phyloP scores from a whole-genome alignment of 2,888 invertebrate species.

The Erebia ligea region DNA sequence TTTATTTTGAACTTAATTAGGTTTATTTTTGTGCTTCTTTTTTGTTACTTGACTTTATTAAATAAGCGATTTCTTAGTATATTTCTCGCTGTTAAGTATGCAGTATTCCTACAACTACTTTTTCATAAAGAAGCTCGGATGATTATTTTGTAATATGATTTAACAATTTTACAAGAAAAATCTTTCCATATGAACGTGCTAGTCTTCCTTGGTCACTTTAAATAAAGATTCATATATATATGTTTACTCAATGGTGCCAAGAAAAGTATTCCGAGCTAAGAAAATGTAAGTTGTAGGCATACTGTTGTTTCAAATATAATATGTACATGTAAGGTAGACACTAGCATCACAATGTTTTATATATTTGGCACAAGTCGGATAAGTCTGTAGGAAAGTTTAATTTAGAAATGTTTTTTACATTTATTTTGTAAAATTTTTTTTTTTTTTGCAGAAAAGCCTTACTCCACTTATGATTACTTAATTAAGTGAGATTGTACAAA shows the following conservation, averaged over 20 bases:
- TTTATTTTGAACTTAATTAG: slow-evolving; percentile 46
- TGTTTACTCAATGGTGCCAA: slow-evolving; percentile 22
- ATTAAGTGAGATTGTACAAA: background rate
- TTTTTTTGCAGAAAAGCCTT: background rate
- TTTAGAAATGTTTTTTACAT: background rate
- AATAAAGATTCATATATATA: slow-evolving; percentile 16
- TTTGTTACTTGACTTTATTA: slow-evolving; percentile 35
- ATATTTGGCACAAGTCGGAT: slow-evolving; percentile 2
- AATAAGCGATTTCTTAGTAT: slow-evolving; percentile 31
- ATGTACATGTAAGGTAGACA: background rate
- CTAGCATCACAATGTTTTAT: slow-evolving; percentile 2
- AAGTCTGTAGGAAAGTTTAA: background rate
- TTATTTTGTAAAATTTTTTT: slow-evolving; percentile 1
- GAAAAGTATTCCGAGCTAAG: slow-evolving; percentile 7
- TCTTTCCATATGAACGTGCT: slow-evolving; percentile 20
- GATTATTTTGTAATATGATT: background rate
- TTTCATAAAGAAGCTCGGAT: slow-evolving; percentile 6
- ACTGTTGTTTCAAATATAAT: background rate
- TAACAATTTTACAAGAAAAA: background rate
- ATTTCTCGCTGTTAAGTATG: slow-evolving; percentile 39
- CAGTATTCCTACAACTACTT: slow-evolving; percentile 33
- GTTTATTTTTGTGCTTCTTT: slow-evolving; percentile 30
- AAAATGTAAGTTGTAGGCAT: background rate
- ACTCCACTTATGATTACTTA: background rate
- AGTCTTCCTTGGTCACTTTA: slow-evolving; percentile 28